Evolutionary conservation across 2,888 invertebrate species (phyloP).

Genomic region (Odontocerum albicorne): DNA sequence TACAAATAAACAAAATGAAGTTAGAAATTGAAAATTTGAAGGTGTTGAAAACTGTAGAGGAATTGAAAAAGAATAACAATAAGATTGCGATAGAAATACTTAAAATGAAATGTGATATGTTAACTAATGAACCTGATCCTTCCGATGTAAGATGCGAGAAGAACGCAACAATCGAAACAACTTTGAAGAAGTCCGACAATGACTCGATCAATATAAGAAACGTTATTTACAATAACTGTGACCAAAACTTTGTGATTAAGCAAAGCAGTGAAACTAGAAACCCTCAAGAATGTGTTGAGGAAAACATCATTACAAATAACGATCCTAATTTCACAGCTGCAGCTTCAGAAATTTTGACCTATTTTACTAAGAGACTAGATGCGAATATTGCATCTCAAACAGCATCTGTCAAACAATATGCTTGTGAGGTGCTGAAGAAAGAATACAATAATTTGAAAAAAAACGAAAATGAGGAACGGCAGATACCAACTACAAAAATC

Average conservation of each 20-base stretch:
- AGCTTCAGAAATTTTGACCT: constrained; percentile 14
- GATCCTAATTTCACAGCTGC: constrained; percentile 12
- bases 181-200: too few species aligned
- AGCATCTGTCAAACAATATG: constrained; percentile 3
- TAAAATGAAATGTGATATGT: not conserved
- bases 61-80: not conserved
- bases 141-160: too few species aligned
- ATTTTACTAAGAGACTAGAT: constrained; percentile 12
- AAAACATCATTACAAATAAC: not conserved
- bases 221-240: constrained; percentile 23
- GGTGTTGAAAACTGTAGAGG: not conserved
- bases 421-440: constrained; percentile 6
- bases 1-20: constrained; percentile 2
- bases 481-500: not conserved
- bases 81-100: constrained; percentile 2
- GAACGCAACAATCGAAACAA: too few species aligned
- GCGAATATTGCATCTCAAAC: constrained; percentile 6
- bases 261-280: not conserved
- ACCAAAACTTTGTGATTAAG: constrained; percentile 1
- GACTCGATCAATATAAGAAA: constrained; percentile 21
- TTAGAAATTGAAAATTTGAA: constrained; percentile 10
- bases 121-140: too few species aligned
- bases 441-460: constrained; percentile 1
- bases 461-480: not conserved
- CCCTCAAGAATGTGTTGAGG: not conserved